Evolutionary conservation across 2,888 invertebrate genomes (phyloP).

Genomic region (Polietes domitor): DNA sequence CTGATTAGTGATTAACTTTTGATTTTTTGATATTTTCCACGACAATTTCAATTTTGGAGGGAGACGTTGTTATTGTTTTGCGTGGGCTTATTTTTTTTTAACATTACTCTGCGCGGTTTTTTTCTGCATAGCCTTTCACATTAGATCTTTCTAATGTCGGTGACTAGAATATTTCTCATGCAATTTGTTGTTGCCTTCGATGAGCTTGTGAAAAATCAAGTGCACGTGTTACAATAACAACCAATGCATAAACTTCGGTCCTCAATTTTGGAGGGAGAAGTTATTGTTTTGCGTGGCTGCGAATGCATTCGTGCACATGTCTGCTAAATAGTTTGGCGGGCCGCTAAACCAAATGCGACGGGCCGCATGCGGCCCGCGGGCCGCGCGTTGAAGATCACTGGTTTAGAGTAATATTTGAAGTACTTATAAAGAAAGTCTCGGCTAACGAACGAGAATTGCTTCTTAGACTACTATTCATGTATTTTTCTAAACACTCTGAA

Average conservation of each 20-base stretch:
- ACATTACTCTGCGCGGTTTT: not conserved
- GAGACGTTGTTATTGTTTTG: constrained; percentile 12
- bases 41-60: not conserved
- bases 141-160: not conserved
- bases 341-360: constrained; percentile 9
- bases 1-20: constrained; percentile 7
- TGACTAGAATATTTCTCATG: constrained; percentile 9
- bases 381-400: too few relatives aligned
- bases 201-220: not conserved
- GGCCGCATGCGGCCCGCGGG: not conserved
- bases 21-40: not conserved
- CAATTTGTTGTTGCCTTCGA: constrained; percentile 8
- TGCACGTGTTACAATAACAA: constrained; percentile 10
- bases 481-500: too few relatives aligned
- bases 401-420: too few relatives aligned
- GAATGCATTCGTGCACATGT: too few relatives aligned
- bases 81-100: constrained; percentile 5
- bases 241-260: not conserved
- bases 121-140: constrained; percentile 9
- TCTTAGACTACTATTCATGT: too few relatives aligned
- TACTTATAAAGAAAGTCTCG: too few relatives aligned
- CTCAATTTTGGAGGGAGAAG: not conserved
- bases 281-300: not conserved
- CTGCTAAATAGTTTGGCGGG: not conserved
- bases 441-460: too few relatives aligned